Evolutionary conservation across 2,888 invertebrate species (phyloP).

Genomic region (Nymphalis polychloros): DNA sequence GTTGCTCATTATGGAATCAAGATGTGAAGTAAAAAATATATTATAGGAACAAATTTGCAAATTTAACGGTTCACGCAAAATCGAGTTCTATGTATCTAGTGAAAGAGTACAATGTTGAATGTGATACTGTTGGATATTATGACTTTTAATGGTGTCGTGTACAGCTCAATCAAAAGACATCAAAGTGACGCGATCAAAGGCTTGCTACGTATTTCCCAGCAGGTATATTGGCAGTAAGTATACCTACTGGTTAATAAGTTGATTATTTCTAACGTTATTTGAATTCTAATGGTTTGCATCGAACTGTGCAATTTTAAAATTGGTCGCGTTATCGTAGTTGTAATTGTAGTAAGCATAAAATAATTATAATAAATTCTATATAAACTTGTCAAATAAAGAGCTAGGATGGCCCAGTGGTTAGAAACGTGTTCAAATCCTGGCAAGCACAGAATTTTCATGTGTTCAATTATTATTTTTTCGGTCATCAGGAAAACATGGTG

Average conservation of each 20-base stretch:
- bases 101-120: background rate
- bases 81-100: background rate
- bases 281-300: conserved; percentile 18
- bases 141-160: conserved; percentile 1
- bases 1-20: conserved; percentile 32
- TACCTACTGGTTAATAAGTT: conserved; percentile 22
- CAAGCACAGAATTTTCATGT: too few species aligned
- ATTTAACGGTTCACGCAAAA: background rate
- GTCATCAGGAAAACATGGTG: too few species aligned
- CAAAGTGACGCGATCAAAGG: conserved; percentile 40
- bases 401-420: too few species aligned
- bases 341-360: background rate
- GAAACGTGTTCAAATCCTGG: too few species aligned
- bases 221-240: conserved; percentile 25
- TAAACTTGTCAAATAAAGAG: too few species aligned
- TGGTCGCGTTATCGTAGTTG: background rate
- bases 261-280: conserved; percentile 23
- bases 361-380: too few species aligned
- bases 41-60: conserved; percentile 16
- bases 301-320: background rate
- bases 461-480: too few species aligned
- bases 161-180: conserved; percentile 37
- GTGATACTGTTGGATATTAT: background rate
- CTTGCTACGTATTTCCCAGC: conserved; percentile 34
- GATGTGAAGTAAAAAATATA: conserved; percentile 30